Base-by-base conservation (phyloP, 1,140 invertebrate genomes). In the Steinernema khuongi region DNA sequence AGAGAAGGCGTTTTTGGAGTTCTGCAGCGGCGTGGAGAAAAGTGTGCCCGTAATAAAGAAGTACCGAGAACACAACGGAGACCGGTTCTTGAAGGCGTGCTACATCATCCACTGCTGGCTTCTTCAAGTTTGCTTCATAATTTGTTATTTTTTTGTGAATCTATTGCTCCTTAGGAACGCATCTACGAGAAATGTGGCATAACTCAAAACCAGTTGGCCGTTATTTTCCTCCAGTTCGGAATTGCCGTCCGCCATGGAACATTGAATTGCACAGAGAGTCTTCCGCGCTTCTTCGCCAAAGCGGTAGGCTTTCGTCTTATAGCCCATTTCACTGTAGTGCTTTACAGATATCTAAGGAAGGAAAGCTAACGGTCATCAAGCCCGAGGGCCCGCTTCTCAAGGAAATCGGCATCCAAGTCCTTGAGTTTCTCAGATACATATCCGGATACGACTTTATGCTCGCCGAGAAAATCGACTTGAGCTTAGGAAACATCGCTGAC, bases 391-490 rank as follows among this genome's bases (percentile, higher is more conserved):
- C 50, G 7, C 7, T 60, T 7, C 50, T 60, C 2, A 14, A 14
- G 7, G 50, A 22, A 7, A 60, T 60, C 50, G 50, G 50, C 7
- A 11, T 60, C 19, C 50, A 60, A 22, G 26, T 60, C 7, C 11
- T 60, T 22, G 50, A 60, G 26, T 60, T 60, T 26, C 19, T 60
- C 14, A 14, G 50, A 7, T 60, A 60, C 50, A 26, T 60, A n/a
- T 60, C 50, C 19, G 50, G 50, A 60, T 60, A 14, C 50, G 50
- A 60, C 22, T 60, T 60, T 26, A 60, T 60, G 50, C 26, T 60
- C 50, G 11, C 50, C 50, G 50, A 60, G 19, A 17, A 22, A 14
- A 60, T 60, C 19, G 7, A 60, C 7, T 22, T 60, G 50, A 60
- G 19, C 50, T 2, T 22, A 7, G 50, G 50, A 26, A 60, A 60